Percentiles rank a stretch among this genome's conserved stretches.
Conservation (phyloP, 2,888 invertebrate genomes). For the Drosophila mimica region DNA sequence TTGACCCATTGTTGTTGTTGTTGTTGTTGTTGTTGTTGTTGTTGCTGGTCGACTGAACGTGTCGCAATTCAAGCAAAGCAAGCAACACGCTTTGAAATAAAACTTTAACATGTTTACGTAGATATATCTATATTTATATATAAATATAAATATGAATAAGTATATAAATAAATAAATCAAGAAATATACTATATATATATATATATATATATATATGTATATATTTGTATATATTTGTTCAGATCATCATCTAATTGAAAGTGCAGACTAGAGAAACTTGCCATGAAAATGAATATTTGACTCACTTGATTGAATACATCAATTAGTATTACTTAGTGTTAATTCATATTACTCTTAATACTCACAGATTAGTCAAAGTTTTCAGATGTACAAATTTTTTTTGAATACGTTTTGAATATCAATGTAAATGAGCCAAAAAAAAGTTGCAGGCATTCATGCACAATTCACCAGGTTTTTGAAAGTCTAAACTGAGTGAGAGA, state of each 20-base stretch:
- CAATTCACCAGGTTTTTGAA: background rate
- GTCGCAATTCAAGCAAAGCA: constrained; percentile 52
- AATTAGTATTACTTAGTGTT: constrained; percentile 12
- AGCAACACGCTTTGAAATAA: constrained; percentile 30
- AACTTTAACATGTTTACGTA: constrained; percentile 1
- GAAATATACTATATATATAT: background rate
- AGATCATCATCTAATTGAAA: constrained; percentile 17
- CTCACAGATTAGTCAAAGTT: background rate
- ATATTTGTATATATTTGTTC: background rate
- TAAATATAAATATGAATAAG: background rate
- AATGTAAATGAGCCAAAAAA: background rate
- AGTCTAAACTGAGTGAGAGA: background rate
- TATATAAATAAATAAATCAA: constrained; percentile 24
- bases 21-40: constrained; percentile 1
- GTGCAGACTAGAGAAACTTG: background rate
- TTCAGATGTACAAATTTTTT: background rate
- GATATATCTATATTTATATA: background rate
- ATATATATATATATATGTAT: background rate
- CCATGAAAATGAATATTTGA: background rate
- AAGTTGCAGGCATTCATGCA: background rate
- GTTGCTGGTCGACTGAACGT: constrained; percentile 49
- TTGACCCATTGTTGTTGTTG: constrained; percentile 42
- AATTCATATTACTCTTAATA: background rate
- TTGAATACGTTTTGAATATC: background rate
- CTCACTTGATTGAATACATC: constrained; percentile 1